A percentile compares a stretch with the other conserved stretches of the same genome.
phyloP scores from a whole-genome alignment of 2,888 invertebrate species.

The Ommatoiulus sabulosus region DNA sequence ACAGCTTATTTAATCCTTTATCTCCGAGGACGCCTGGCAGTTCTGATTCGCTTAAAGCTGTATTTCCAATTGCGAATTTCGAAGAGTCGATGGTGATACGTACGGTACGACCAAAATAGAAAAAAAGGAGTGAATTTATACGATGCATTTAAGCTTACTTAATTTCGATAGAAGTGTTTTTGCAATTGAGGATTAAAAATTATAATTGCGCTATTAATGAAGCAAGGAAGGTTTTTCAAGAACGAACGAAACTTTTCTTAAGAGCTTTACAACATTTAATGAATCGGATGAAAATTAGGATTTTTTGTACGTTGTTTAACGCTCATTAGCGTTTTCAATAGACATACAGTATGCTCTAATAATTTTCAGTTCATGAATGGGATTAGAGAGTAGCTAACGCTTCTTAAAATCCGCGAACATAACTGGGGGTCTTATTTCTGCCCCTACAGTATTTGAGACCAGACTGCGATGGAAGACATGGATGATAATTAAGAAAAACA shows the following conservation, averaged over 20 bases:
- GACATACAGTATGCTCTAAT: background rate
- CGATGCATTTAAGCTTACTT: background rate
- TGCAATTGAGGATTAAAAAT: slow-evolving; percentile 26
- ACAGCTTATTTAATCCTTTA: background rate
- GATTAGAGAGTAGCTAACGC: background rate
- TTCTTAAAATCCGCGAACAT: background rate
- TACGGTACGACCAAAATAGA: background rate
- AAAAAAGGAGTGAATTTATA: background rate
- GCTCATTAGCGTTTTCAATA: background rate
- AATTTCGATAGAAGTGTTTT: slow-evolving; percentile 39
- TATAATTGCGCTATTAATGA: slow-evolving; percentile 32
- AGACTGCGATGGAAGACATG: background rate
- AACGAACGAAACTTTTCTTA: background rate
- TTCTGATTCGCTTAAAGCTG: too few species aligned
- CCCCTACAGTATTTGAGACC: background rate
- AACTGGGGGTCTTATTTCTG: background rate
- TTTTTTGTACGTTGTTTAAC: slow-evolving; percentile 6
- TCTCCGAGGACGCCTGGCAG: too few species aligned
- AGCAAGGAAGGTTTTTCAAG: background rate
- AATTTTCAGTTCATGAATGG: slow-evolving; percentile 1
- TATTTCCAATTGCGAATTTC: too few species aligned
- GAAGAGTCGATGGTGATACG: too few species aligned
- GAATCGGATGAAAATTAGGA: background rate
- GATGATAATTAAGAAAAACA: background rate
- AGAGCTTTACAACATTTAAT: background rate